A percentile compares a stretch with the other conserved stretches of the same genome.
phyloP scores from a whole-genome alignment of 35 echinoderm and acorn worm genomes.

The Acanthaster planci region DNA sequence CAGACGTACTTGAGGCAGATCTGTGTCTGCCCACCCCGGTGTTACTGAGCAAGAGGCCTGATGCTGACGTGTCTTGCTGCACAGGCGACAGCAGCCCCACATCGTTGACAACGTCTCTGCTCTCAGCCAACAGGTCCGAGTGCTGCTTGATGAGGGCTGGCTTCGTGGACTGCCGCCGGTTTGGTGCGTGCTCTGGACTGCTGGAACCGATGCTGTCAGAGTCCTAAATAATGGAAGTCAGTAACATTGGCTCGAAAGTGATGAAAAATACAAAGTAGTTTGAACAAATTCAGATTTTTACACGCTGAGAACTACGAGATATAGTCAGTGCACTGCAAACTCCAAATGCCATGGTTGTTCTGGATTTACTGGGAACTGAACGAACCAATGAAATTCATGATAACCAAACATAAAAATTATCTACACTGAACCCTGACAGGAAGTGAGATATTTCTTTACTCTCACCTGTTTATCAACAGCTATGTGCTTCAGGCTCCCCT shows the following conservation, averaged over 20 bases:
- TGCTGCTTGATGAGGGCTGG: not conserved
- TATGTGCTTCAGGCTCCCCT: slow-evolving; percentile 14
- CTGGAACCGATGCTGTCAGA: slow-evolving; percentile 33
- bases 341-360: too few species aligned
- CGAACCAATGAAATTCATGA: too few species aligned
- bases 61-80: not conserved
- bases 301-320: too few species aligned
- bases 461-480: slow-evolving; percentile 19
- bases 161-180: not conserved
- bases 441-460: not conserved
- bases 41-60: not conserved
- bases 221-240: not conserved
- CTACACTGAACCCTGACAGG: too few species aligned
- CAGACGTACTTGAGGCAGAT: slow-evolving; percentile 71
- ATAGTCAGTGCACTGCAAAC: too few species aligned
- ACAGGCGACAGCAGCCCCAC: not conserved
- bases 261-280: too few species aligned
- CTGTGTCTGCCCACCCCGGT: slow-evolving; percentile 38
- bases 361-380: too few species aligned
- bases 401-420: too few species aligned
- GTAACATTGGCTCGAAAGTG: not conserved
- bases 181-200: slow-evolving; percentile 17
- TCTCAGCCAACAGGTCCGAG: slow-evolving; percentile 21
- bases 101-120: not conserved
- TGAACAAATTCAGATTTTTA: too few species aligned